Percentiles rank a stretch among this genome's conserved stretches.
Evolutionary conservation across 2,888 invertebrate species (phyloP).

Genomic region (Microplitis manilae): DNA sequence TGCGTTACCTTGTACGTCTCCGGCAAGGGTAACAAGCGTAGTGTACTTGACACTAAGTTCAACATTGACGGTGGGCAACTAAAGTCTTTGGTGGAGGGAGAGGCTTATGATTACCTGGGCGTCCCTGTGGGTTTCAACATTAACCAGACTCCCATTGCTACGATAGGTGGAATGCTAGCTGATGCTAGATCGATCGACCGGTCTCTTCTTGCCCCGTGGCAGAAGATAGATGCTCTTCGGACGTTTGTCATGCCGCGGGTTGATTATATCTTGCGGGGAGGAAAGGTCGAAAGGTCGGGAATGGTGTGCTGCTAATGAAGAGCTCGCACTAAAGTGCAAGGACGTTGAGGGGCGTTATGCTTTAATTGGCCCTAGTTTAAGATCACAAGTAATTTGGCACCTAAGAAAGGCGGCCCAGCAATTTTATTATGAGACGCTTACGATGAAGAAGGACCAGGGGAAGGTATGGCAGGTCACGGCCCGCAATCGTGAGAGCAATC

Average conservation of each 20-base stretch:
- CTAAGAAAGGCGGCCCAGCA: slow-evolving; percentile 24
- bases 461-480: no score
- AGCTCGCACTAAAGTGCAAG: no score
- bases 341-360: neutral
- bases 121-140: slow-evolving; percentile 58
- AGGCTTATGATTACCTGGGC: slow-evolving; percentile 60
- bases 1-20: slow-evolving; percentile 55
- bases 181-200: no score
- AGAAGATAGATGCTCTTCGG: no score
- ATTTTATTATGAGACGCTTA: slow-evolving; percentile 23
- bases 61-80: slow-evolving; percentile 47
- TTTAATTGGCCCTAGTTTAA: slow-evolving; percentile 29
- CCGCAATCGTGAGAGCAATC: no score
- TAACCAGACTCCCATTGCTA: slow-evolving; percentile 48
- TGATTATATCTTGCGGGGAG: no score
- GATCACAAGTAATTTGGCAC: slow-evolving; percentile 35
- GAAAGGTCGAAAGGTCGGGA: no score
- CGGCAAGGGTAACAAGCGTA: slow-evolving; percentile 34
- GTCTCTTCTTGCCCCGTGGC: no score
- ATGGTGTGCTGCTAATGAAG: no score
- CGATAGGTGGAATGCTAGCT: no score
- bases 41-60: slow-evolving; percentile 42
- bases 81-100: slow-evolving; percentile 47
- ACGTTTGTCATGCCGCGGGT: no score
- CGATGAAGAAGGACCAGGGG: no score